Conservation (phyloP, 1,140 invertebrate species). For the Brachionus rotundiformis region DNA sequence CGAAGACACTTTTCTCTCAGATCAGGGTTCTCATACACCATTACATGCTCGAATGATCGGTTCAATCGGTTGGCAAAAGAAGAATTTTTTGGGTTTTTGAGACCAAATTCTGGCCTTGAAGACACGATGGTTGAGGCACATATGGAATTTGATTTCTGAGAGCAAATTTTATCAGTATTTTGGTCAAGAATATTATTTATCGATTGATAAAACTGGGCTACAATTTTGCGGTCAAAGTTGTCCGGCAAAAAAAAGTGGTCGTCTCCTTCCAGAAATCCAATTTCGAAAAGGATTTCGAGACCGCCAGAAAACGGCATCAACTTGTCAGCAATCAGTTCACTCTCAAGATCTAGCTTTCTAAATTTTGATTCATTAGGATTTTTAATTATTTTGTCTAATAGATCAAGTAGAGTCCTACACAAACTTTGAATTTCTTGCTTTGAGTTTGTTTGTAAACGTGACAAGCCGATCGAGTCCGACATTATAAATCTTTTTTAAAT, state of each 20-base stretch:
- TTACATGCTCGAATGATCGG: conserved; percentile 56
- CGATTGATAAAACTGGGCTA: neutral
- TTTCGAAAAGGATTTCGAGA: conserved; percentile 44
- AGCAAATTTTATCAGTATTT: neutral
- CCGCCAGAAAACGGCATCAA: conserved; percentile 46
- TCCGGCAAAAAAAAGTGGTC: conserved; percentile 13
- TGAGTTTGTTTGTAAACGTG: conserved; percentile 16
- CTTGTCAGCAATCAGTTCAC: neutral
- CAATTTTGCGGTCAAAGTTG: neutral
- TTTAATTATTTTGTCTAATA: neutral
- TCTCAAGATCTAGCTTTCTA: conserved; percentile 18
- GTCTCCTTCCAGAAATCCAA: conserved; percentile 6
- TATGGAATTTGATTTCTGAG: neutral
- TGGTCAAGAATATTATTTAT: neutral
- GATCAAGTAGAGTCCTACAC: neutral
- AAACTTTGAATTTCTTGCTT: neutral
- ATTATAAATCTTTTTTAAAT: neutral
- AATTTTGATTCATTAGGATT: neutral
- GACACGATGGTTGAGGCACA: neutral
- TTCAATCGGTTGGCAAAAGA: conserved; percentile 63
- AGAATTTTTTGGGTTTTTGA: conserved; percentile 9
- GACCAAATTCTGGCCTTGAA: neutral
- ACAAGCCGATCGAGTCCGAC: neutral
- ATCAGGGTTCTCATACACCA: conserved; percentile 61
- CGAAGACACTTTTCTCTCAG: conserved; percentile 60